Evolutionary conservation across 2,888 invertebrate genomes (phyloP), one percentile per base, ranked within the genome.

Genomic region (Spodoptera picta): DNA sequence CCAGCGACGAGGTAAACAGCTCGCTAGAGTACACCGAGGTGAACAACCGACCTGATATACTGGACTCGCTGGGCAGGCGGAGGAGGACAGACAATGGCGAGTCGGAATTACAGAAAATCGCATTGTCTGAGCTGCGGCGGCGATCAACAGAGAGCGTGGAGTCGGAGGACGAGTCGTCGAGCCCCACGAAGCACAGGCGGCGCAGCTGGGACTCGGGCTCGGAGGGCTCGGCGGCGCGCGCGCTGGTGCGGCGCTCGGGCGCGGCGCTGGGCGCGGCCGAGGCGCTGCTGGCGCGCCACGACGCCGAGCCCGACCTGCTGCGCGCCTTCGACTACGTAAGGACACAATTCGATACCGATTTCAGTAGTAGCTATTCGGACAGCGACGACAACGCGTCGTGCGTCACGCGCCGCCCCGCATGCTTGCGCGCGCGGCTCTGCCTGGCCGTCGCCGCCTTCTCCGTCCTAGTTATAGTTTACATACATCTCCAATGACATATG

Each of bases 141-240:
- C 87, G 94, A 10, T 92, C 94, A n/a, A 91, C 92, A 0, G 94
- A 91, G 48, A 91, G 92, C 71, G 91, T 83, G 3, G 92, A 93
- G 44, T 92, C 93, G 0, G 94, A 92, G 60, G 90, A 85, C 60
- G 90, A 88, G 52, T 87, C 89, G 7, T 90, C 92, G 27, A 90
- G 92, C 52, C 91, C 92, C 9, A 91, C 90, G 80, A 91, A 92
- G 79, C 90, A 90, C 61, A 86, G 90, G 47, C 79, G 92, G 0
- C 79, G 90, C 62, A 87, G 86, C 63, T 90, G 90, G 86, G 88
- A 86, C 79, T 96, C 96, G 53, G 97, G 97, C 82, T 96, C 96
- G 60, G 97, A 97, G 81, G 87, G 95, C 43, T 97, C 97, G 74
- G 96, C 96, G 72, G 92, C 96, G 44, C 95, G 96, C 53, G 95